These are phyloP conservation scores for Andricus curvator DNA, from an alignment of 2,888 invertebrate species.

Conservation along the genomic window DNA sequence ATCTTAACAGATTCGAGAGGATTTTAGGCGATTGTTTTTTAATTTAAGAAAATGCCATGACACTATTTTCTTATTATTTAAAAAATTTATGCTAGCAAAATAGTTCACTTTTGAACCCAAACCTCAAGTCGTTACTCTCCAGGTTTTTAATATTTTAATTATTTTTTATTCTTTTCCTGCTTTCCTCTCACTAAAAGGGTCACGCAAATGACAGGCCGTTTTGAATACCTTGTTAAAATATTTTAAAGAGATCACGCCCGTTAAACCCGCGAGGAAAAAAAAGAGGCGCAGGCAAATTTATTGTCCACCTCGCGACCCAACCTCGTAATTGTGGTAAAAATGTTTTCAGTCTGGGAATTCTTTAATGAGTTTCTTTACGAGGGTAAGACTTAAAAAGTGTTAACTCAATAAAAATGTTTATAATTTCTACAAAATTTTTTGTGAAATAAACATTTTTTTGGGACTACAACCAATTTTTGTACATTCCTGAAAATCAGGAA, in stretches of 20 bases:
- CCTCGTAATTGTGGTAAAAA: not conserved
- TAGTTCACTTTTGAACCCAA: not conserved
- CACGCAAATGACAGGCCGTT: not conserved
- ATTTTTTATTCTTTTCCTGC: not conserved
- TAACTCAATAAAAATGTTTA: too few species aligned
- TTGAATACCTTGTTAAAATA: slow-evolving; percentile 11
- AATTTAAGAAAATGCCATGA: too few species aligned
- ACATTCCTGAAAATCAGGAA: too few species aligned
- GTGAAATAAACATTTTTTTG: too few species aligned
- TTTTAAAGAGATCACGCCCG: not conserved
- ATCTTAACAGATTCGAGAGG: too few species aligned
- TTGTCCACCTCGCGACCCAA: not conserved
- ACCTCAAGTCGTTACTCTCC: not conserved
- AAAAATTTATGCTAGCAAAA: not conserved
- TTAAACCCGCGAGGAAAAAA: not conserved
- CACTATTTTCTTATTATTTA: too few species aligned
- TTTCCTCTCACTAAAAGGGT: not conserved
- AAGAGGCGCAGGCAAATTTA: not conserved
- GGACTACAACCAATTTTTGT: too few species aligned
- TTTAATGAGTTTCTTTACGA: slow-evolving; percentile 3
- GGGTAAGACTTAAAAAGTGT: not conserved
- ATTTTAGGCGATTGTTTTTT: too few species aligned
- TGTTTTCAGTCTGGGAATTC: not conserved
- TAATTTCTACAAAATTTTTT: too few species aligned
- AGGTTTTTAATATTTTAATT: not conserved